These are phyloP conservation scores for Xenopus tropicalis DNA, from an alignment of 2,113 vertebrate genomes.

Conservation along the genomic window UCB_Xtro_10.0 CM004444.2:100442501-100443000, in stretches of 20 bases:
- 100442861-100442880: too few relatives aligned
- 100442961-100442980: too few relatives aligned
- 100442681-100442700: slow-evolving; percentile 24
- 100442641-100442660: slow-evolving; percentile 30
- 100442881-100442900: too few relatives aligned
- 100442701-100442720: slow-evolving; percentile 15
- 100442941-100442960: too few relatives aligned
- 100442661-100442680: slow-evolving; percentile 13
- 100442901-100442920: too few relatives aligned
- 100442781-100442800: slow-evolving; percentile 29
- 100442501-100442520: too few relatives aligned
- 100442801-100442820: background rate
- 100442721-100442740: slow-evolving; percentile 11
- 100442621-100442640: background rate
- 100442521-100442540: too few relatives aligned
- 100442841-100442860: too few relatives aligned
- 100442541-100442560: too few relatives aligned
- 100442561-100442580: background rate
- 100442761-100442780: slow-evolving; percentile 29
- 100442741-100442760: slow-evolving; percentile 23
- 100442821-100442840: too few relatives aligned
- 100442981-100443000: too few relatives aligned
- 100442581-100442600: background rate
- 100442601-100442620: background rate
- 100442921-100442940: too few relatives aligned